These are phyloP conservation scores for Pan troglodytes DNA, from an alignment of 2,113 vertebrate genomes.

Conservation along the genomic window NHGRI_mPanTro3-v2.1_pri NC_072409.2:100310001-100310500, in stretches of 20 bases:
- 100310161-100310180: too few relatives aligned
- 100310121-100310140: too few relatives aligned
- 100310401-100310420: slow-evolving; percentile 8
- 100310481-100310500: neutral
- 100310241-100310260: neutral
- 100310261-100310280: neutral
- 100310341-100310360: neutral
- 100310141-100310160: too few relatives aligned
- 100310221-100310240: neutral
- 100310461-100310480: neutral
- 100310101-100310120: too few relatives aligned
- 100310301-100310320: neutral
- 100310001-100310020: too few relatives aligned
- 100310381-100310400: neutral
- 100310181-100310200: too few relatives aligned
- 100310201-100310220: neutral
- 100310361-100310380: slow-evolving; percentile 1
- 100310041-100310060: too few relatives aligned
- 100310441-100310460: slow-evolving; percentile 39
- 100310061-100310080: too few relatives aligned
- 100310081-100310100: too few relatives aligned
- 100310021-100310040: too few relatives aligned
- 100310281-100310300: neutral
- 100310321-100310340: neutral
- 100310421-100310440: neutral